phyloP scores from a whole-genome alignment of 2,797 vertebrate genomes.

The Danio albolineatus region DNA sequence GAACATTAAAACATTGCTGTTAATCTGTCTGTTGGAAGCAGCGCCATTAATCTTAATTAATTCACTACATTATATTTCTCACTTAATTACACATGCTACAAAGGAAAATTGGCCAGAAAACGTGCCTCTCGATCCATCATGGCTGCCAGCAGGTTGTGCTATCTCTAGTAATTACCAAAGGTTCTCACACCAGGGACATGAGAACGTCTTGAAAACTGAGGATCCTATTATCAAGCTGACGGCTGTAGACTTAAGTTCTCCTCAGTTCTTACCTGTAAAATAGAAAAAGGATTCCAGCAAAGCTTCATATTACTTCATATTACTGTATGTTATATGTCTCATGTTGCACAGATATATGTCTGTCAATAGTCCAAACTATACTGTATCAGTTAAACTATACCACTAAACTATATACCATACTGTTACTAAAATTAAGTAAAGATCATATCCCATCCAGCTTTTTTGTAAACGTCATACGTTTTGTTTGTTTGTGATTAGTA shows the following conservation, averaged over 20 bases:
- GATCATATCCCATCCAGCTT: too few species aligned
- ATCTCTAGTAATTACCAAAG: slow-evolving; percentile 76
- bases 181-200: slow-evolving; percentile 64
- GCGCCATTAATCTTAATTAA: slow-evolving; percentile 82
- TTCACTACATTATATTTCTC: slow-evolving; percentile 78
- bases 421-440: too few species aligned
- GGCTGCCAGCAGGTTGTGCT: slow-evolving; percentile 68
- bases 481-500: too few species aligned
- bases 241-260: slow-evolving; percentile 22
- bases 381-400: too few species aligned
- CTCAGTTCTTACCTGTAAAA: slow-evolving; percentile 29
- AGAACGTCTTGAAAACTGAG: slow-evolving; percentile 61
- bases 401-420: too few species aligned
- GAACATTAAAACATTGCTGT: slow-evolving; percentile 74
- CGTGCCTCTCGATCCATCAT: slow-evolving; percentile 78
- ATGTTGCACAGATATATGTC: too few species aligned
- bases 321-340: too few species aligned
- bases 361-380: too few species aligned
- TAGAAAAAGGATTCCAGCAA: not conserved
- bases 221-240: slow-evolving; percentile 55
- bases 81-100: slow-evolving; percentile 82
- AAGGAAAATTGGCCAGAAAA: slow-evolving; percentile 80
- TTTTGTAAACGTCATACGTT: too few species aligned
- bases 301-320: not conserved
- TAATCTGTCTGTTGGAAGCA: slow-evolving; percentile 80